phyloP scores from a whole-genome alignment of 1,140 invertebrate species.

The Kradibia gibbosae region DNA sequence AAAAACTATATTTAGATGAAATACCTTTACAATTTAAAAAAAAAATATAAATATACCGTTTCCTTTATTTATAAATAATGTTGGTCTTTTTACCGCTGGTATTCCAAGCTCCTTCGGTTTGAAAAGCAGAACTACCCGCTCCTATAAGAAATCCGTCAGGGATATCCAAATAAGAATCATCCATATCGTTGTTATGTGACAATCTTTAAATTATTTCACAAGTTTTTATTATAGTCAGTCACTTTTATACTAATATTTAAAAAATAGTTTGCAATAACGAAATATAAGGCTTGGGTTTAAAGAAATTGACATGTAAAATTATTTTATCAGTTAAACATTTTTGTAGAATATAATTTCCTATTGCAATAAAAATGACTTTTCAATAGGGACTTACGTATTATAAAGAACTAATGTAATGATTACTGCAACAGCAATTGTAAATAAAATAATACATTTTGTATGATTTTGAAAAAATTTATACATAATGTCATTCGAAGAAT shows the following conservation, averaged over 20 bases:
- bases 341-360: too few relatives aligned
- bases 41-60: background rate
- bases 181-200: background rate
- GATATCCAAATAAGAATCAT: conserved; percentile 7
- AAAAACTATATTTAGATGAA: too few relatives aligned
- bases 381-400: background rate
- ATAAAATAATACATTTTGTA: background rate
- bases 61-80: too few relatives aligned
- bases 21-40: conserved; percentile 5
- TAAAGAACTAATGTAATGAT: background rate
- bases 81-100: conserved; percentile 12
- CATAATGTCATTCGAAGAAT: background rate
- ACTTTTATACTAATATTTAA: too few relatives aligned
- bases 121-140: conserved; percentile 12
- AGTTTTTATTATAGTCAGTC: background rate
- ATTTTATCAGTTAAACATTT: too few relatives aligned
- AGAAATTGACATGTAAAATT: too few relatives aligned
- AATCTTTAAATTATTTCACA: background rate
- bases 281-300: too few relatives aligned
- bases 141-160: conserved; percentile 37
- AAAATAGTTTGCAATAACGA: too few relatives aligned
- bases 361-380: too few relatives aligned
- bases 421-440: background rate
- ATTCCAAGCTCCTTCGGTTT: conserved; percentile 43
- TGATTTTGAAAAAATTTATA: background rate